Conservation (phyloP, 2,888 invertebrate species). For the Cenopis cana region DNA sequence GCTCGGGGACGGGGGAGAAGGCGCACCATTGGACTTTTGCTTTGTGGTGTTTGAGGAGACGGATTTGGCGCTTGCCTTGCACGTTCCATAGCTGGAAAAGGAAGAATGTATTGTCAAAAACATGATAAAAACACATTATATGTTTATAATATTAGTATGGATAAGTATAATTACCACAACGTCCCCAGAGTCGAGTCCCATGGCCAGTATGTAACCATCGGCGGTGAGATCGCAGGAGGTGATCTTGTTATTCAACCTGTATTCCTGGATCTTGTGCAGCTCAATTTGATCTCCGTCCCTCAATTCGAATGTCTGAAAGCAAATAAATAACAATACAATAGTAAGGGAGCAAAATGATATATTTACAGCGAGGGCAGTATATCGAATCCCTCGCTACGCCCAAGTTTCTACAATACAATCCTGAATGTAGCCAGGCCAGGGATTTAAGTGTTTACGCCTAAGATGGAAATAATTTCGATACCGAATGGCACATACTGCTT, state of each 20-base stretch:
- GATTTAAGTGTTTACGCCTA: no score
- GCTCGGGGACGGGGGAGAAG: slow-evolving; percentile 81
- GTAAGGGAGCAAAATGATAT: no score
- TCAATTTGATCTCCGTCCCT: slow-evolving; percentile 54
- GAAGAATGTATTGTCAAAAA: no score
- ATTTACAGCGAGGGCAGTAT: no score
- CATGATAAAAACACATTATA: no score
- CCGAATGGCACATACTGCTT: no score
- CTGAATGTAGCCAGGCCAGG: no score
- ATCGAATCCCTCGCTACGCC: no score
- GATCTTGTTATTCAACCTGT: slow-evolving; percentile 68
- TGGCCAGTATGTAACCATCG: slow-evolving; percentile 85
- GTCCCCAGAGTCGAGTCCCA: slow-evolving; percentile 86
- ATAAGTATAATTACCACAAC: slow-evolving; percentile 81
- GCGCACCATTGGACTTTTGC: slow-evolving; percentile 78
- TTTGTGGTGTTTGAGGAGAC: slow-evolving; percentile 81
- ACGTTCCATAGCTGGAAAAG: slow-evolving; percentile 79
- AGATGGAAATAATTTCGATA: no score
- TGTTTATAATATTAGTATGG: no score
- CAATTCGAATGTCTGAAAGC: slow-evolving; percentile 66
- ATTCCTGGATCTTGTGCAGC: slow-evolving; percentile 64
- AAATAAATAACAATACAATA: no score
- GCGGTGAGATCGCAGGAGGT: slow-evolving; percentile 77
- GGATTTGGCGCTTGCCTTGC: slow-evolving; percentile 67
- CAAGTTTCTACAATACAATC: no score